Conservation (phyloP, 2,113 vertebrate species). For the Dasyprocta punctata region DNA sequence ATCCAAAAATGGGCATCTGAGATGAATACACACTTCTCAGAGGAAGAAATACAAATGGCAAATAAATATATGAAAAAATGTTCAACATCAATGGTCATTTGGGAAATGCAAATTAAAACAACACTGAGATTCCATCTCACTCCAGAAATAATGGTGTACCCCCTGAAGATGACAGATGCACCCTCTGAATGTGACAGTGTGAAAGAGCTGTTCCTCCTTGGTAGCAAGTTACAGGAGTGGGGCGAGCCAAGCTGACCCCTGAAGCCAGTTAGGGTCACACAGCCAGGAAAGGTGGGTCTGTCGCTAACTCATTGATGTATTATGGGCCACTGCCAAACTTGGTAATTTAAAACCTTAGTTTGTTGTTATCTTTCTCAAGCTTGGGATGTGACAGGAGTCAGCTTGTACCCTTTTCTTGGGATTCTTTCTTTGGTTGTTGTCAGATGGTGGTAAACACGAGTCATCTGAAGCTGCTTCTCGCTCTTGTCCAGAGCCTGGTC, state of each 20-base stretch:
- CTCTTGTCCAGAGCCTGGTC: background rate
- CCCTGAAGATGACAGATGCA: background rate
- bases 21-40: too few relatives aligned
- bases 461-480: background rate
- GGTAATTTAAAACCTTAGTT: background rate
- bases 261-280: background rate
- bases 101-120: too few relatives aligned
- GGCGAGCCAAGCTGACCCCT: background rate
- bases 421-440: background rate
- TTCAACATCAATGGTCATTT: too few relatives aligned
- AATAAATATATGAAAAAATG: too few relatives aligned
- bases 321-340: background rate
- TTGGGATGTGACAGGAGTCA: background rate
- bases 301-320: background rate
- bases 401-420: background rate
- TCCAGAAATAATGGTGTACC: background rate
- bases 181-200: background rate
- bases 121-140: too few relatives aligned
- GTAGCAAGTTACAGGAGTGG: background rate
- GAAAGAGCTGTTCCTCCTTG: background rate
- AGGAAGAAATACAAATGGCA: too few relatives aligned
- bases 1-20: too few relatives aligned
- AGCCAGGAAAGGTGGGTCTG: background rate
- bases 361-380: background rate
- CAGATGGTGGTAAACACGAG: background rate